A percentile compares a stretch with the other conserved stretches of the same genome.
phyloP scores from a whole-genome alignment of 2,797 vertebrate genomes.

The Galagoides demidoff region DNA sequence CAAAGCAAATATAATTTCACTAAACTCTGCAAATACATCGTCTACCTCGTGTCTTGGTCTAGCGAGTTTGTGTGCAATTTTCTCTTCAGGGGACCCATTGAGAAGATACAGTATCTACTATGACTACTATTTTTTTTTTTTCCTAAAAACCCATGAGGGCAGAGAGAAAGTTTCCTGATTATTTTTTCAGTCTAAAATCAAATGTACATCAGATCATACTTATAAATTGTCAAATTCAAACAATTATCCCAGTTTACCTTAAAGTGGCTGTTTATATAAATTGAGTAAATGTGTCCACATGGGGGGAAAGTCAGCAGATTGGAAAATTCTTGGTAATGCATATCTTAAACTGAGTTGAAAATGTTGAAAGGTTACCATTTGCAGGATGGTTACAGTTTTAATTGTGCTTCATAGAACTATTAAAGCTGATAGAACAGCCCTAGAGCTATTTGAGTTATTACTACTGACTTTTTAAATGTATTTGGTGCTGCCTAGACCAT shows the following conservation, averaged over 20 bases:
- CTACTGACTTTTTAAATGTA: conserved; percentile 82
- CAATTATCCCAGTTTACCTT: conserved; percentile 11
- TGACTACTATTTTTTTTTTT: neutral
- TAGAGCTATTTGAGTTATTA: conserved; percentile 75
- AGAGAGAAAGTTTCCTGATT: neutral
- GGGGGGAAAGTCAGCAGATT: neutral
- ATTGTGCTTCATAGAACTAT: conserved; percentile 77
- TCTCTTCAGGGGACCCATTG: neutral
- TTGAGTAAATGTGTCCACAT: neutral
- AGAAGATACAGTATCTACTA: neutral
- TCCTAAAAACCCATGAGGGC: neutral
- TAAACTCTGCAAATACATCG: neutral
- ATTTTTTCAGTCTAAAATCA: conserved; percentile 24
- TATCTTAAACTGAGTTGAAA: conserved; percentile 45
- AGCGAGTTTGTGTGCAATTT: neutral
- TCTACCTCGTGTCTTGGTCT: neutral
- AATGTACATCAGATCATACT: conserved; percentile 9
- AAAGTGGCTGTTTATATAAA: conserved; percentile 7
- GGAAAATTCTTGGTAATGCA: neutral
- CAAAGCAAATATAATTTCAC: too few relatives aligned
- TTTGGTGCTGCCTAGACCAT: conserved; percentile 79
- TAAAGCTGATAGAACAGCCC: conserved; percentile 74
- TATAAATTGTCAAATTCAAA: neutral
- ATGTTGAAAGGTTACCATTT: conserved; percentile 24
- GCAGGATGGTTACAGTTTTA: conserved; percentile 72